Base-by-base conservation (phyloP, 2,888 invertebrate species). In the Xestia c-nigrum region DNA sequence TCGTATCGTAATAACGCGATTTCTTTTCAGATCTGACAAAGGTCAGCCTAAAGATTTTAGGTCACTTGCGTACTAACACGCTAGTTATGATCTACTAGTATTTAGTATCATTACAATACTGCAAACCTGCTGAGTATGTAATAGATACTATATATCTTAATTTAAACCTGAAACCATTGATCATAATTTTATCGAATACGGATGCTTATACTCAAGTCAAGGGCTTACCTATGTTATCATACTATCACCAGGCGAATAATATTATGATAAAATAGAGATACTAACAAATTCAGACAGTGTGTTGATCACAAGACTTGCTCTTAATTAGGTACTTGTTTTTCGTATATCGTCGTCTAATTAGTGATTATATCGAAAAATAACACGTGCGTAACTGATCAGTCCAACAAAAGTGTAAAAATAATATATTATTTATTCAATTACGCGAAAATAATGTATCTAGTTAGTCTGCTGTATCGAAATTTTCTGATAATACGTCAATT, bases 1-100 rank as follows among this genome's bases (percentile, higher is more conserved):
- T 24, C 31, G 21, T 21, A 72, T 66, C 16, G 57, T 66, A 73
- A 76, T 65, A 65, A 59, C 38, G 21, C 61, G 64, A 76, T 70
- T 67, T 71, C 68, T 73, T 76, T 76, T 47, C 31, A 31, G 31
- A 70, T 68, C 47, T 47, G 59, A 47, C 50, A 38, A 72, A 76
- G 67, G 63, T 40, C 66, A 46, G 24, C 3, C 9, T 64, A 19
- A 40, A 50, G 31, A 7, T 64, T 80, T 47, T n/a, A 21, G 10
- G 47, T 50, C 21, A 72, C n/a, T 57, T 38, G 21, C 16, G 5
- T 63, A 24, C 14, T 9, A 7, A 31, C 16, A 16, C 43, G n/a
- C 21, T 40, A 52, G 63, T 46, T 40, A 59, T 9, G 9, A 31
- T 61, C 21, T 24, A 9, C 16, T 9, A 47, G 31, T 52, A 43